Conservation (phyloP, 2,888 invertebrate species). For the Alsophila aescularia region DNA sequence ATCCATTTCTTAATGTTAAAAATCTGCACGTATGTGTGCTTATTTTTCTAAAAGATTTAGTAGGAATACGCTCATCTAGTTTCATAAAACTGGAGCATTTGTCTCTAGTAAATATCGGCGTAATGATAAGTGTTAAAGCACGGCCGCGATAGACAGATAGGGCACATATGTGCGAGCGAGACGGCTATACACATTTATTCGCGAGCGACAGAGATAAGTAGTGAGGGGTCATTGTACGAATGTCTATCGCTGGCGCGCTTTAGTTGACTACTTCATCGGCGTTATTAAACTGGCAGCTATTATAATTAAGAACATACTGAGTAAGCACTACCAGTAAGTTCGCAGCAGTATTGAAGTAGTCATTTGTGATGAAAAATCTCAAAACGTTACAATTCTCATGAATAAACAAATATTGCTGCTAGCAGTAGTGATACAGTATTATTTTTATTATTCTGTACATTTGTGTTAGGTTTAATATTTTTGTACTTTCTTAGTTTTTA, state of each 20-base stretch:
- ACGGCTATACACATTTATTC: too few species aligned
- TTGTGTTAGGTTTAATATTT: conserved; percentile 69
- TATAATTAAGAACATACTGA: conserved; percentile 23
- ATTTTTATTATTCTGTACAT: conserved; percentile 80
- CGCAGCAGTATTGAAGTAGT: conserved; percentile 36
- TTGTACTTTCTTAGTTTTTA: conserved; percentile 67
- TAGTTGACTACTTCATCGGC: conserved; percentile 12
- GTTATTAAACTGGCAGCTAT: conserved; percentile 18
- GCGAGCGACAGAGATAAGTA: too few species aligned
- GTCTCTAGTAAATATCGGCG: conserved; percentile 19
- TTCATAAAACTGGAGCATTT: conserved; percentile 13
- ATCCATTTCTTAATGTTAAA: conserved; percentile 18
- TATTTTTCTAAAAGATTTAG: conserved; percentile 44
- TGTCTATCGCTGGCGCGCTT: too few species aligned
- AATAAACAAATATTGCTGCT: conserved; percentile 60
- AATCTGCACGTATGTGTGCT: conserved; percentile 41
- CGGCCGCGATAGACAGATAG: too few species aligned
- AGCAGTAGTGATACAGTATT: conserved; percentile 81
- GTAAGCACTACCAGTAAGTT: conserved; percentile 16
- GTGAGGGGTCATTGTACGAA: too few species aligned
- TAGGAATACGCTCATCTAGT: conserved; percentile 18
- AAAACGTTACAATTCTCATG: conserved; percentile 51
- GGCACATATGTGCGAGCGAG: too few species aligned
- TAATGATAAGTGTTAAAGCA: conserved; percentile 17
- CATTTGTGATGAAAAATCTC: conserved; percentile 35